Base-by-base conservation (phyloP, 2,113 vertebrate species). In the Callospermophilus lateralis region DNA sequence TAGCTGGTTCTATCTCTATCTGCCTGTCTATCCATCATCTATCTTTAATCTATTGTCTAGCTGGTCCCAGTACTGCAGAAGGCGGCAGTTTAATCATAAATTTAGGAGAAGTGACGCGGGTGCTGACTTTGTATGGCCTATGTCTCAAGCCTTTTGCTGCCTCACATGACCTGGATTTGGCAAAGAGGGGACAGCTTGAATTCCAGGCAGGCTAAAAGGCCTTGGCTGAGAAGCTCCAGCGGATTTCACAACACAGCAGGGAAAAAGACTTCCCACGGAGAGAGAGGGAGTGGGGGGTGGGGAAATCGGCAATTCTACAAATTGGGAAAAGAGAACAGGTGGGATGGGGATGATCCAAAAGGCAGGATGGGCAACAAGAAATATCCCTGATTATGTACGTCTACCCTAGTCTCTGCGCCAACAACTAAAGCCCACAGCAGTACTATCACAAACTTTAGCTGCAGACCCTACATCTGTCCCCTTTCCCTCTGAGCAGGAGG, bases 201-300 rank as follows among this genome's bases (percentile, higher is more conserved):
- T 95, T 97, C 97, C 97, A 96, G 81, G 95, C 61, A 19, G 95
- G 94, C 81, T 96, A 93, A 98, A 97, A 97, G 96, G 94, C 74
- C 94, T 95, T 97, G 97, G 94, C 96, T 80, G 68, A 77, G 70
- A 88, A 93, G 68, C 63, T 80, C 24, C 42, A 92, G 53, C 8
- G 6, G 78, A 93, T 97, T 97, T 97, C 97, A 97, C 91, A 97
- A 97, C 83, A 72, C 63, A 51, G 53, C 48, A 48, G 79, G 74
- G 30, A 79, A 95, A 79, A 95, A 95, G 58, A 70, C 81, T 97
- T 97, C 94, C 77, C 84, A 77, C 4, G 4, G 74, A 95, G 73
- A 67, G 65, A 61, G 0, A 1, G 30, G 24, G 55, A 9, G 72
- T 13, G 10, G 51, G 79, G 65, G 72, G 34, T 22, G 32, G 48